These are phyloP conservation scores for Ctenopoma multispine DNA, from an alignment of 2,797 vertebrate genomes.

Conservation along the genomic window DNA sequence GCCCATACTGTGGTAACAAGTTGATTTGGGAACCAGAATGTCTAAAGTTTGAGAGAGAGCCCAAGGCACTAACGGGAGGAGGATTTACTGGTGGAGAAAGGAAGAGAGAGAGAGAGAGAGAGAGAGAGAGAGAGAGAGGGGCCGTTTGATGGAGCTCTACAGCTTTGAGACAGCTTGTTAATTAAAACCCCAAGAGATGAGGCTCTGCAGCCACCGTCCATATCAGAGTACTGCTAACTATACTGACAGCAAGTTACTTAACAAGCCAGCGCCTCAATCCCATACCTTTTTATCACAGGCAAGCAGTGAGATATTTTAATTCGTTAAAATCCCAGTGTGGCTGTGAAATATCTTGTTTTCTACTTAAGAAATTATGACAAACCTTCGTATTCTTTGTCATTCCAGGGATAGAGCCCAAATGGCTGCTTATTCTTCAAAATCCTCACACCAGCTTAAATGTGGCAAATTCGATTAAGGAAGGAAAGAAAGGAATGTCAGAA, in stretches of 20 bases:
- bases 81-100: constrained; percentile 69
- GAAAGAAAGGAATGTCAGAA: constrained; percentile 70
- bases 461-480: constrained; percentile 80
- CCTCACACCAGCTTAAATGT: constrained; percentile 76
- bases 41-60: constrained; percentile 78
- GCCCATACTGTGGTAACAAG: constrained; percentile 66
- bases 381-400: constrained; percentile 74
- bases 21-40: constrained; percentile 72
- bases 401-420: constrained; percentile 73
- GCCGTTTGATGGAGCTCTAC: constrained; percentile 84
- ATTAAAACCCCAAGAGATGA: constrained; percentile 88
- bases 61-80: constrained; percentile 69
- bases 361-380: constrained; percentile 79
- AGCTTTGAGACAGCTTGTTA: constrained; percentile 88
- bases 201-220: constrained; percentile 85
- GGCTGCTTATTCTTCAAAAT: constrained; percentile 73
- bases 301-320: constrained; percentile 80
- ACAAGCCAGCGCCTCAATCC: constrained; percentile 79
- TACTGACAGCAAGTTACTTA: constrained; percentile 87
- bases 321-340: constrained; percentile 82
- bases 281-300: constrained; percentile 79
- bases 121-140: constrained; percentile 47
- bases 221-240: constrained; percentile 87
- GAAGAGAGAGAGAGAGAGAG: constrained; percentile 43
- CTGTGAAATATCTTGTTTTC: constrained; percentile 80